These are phyloP conservation scores for Cyprinodon variegatus DNA, from an alignment of 2,113 vertebrate species.

Conservation along the genomic window DNA sequence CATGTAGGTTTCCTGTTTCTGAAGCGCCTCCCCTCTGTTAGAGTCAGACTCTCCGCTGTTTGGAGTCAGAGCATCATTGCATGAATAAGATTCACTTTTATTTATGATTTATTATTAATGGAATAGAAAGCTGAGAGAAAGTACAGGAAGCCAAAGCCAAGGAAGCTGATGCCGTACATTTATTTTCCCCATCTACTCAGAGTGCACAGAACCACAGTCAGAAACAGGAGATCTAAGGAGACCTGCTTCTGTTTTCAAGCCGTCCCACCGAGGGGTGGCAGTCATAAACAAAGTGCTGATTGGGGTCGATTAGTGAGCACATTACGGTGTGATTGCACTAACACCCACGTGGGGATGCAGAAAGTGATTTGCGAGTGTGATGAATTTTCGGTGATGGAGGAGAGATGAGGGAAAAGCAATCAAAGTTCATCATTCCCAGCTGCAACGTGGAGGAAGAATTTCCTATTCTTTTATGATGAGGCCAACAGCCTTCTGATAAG, in stretches of 20 bases:
- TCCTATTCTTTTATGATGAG: slow-evolving; percentile 29
- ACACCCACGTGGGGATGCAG: slow-evolving; percentile 32
- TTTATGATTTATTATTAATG: slow-evolving; percentile 22
- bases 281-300: slow-evolving; percentile 52
- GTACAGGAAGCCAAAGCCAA: not conserved
- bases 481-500: slow-evolving; percentile 29
- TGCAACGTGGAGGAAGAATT: slow-evolving; percentile 31
- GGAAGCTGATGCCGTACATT: slow-evolving; percentile 13
- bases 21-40: slow-evolving; percentile 11
- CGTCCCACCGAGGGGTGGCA: slow-evolving; percentile 31
- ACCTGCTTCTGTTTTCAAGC: slow-evolving; percentile 44
- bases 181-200: slow-evolving; percentile 15
- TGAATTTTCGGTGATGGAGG: slow-evolving; percentile 43
- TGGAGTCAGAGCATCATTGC: slow-evolving; percentile 19
- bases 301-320: slow-evolving; percentile 57
- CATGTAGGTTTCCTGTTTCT: not conserved
- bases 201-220: slow-evolving; percentile 21
- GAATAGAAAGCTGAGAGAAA: slow-evolving; percentile 14
- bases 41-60: not conserved
- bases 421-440: slow-evolving; percentile 49
- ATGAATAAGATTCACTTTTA: slow-evolving; percentile 23
- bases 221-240: slow-evolving; percentile 15
- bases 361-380: slow-evolving; percentile 39
- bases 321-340: slow-evolving; percentile 62
- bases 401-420: slow-evolving; percentile 58